Evolutionary conservation across 2,797 vertebrate genomes (phyloP).

Genomic region (Peromyscus eremicus): DNA sequence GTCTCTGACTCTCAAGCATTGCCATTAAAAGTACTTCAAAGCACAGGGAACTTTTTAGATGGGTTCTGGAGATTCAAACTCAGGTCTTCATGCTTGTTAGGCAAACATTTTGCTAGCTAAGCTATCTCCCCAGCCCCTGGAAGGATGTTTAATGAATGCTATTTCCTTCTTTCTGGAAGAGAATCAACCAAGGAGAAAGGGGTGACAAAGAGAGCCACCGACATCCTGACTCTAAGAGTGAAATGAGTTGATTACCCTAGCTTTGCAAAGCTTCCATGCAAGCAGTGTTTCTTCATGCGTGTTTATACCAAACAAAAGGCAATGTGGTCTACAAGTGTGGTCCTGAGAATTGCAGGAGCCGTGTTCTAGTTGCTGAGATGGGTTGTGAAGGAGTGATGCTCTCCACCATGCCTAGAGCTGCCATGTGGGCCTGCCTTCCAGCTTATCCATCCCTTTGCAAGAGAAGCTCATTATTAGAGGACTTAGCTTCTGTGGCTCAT

Average conservation of each 20-base stretch:
- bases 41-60: background rate
- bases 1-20: background rate
- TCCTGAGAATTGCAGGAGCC: background rate
- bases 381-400: background rate
- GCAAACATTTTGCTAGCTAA: background rate
- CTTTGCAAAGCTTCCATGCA: background rate
- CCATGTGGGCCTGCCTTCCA: background rate
- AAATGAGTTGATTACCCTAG: background rate
- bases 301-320: conserved; percentile 44
- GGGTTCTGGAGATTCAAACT: background rate
- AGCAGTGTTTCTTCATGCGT: background rate
- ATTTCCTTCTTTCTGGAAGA: conserved; percentile 17
- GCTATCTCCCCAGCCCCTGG: background rate
- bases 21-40: background rate
- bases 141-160: background rate
- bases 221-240: background rate
- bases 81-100: background rate
- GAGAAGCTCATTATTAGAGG: conserved; percentile 38
- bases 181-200: background rate
- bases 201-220: background rate
- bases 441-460: background rate
- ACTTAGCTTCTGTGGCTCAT: background rate
- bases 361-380: background rate
- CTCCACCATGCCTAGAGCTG: background rate
- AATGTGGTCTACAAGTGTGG: background rate